Conservation (phyloP, 2,113 vertebrate genomes). For the Zosterops borbonicus region DNA sequence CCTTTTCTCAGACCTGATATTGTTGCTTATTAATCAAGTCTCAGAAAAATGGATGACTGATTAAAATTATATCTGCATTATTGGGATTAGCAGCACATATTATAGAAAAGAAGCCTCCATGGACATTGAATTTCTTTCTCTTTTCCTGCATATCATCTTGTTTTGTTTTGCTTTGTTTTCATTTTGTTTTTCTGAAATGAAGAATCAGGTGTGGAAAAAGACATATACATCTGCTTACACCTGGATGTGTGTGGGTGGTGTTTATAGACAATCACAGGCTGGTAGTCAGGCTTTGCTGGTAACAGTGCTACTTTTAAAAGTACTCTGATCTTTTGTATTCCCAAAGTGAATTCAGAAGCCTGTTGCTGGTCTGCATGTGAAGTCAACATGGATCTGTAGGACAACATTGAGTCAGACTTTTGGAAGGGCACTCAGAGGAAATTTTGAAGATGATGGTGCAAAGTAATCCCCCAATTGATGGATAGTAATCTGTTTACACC, state of each 20-base stretch:
- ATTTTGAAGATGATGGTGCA: not conserved
- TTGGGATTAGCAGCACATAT: not conserved
- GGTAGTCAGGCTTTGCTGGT: not conserved
- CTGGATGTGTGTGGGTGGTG: not conserved
- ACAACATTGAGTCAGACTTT: not conserved
- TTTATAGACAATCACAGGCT: rapidly evolving
- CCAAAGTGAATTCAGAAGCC: not conserved
- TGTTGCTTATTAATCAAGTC: not conserved
- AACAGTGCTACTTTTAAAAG: not conserved
- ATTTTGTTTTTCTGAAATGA: not conserved
- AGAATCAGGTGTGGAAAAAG: not conserved
- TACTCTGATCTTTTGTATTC: not conserved
- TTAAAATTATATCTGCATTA: not conserved
- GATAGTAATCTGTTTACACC: not conserved
- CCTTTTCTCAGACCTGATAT: not conserved
- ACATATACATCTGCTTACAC: not conserved
- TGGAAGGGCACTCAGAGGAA: not conserved
- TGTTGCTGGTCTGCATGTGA: rapidly evolving
- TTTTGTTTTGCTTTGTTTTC: not conserved
- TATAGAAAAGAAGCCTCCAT: not conserved
- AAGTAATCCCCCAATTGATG: not conserved
- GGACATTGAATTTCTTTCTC: not conserved
- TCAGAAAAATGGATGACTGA: not conserved
- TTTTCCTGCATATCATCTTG: not conserved
- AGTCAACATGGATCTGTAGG: not conserved